Evolutionary conservation across 1,140 invertebrate genomes (phyloP).

Genomic region (Leguminivora glycinivorella): DNA sequence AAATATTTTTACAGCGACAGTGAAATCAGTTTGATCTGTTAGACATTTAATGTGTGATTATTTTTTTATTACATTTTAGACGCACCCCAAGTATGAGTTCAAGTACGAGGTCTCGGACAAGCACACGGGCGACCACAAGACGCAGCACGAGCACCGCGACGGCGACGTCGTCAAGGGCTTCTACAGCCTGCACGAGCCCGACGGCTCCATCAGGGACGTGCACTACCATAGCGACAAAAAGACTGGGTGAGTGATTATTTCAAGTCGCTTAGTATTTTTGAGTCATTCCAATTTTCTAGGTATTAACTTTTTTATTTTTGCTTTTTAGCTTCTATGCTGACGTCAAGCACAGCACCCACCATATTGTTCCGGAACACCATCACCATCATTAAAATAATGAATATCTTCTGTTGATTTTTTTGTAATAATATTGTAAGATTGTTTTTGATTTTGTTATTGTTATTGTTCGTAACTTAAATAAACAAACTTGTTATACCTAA

Average conservation of each 20-base stretch:
- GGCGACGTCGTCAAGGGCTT: slow-evolving; percentile 74
- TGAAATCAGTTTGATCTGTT: no score
- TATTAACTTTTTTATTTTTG: not conserved
- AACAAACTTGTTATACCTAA: not conserved
- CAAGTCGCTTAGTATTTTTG: not conserved
- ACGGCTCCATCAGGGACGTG: slow-evolving; percentile 45
- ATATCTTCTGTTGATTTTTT: not conserved
- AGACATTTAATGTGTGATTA: not conserved
- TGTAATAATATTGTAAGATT: not conserved
- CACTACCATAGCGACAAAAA: slow-evolving; percentile 46
- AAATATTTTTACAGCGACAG: not conserved
- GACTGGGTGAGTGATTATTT: slow-evolving; percentile 31
- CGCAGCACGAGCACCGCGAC: slow-evolving; percentile 63
- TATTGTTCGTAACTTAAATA: not conserved
- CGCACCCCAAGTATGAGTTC: slow-evolving; percentile 35
- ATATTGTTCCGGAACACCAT: slow-evolving; percentile 29
- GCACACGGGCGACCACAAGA: slow-evolving; percentile 62
- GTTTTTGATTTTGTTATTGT: not conserved
- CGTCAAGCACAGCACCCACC: slow-evolving; percentile 34
- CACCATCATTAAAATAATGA: slow-evolving; percentile 30
- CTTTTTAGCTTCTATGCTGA: slow-evolving; percentile 32
- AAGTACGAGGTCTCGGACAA: slow-evolving; percentile 47
- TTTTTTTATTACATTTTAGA: slow-evolving; percentile 48
- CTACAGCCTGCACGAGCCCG: slow-evolving; percentile 67
- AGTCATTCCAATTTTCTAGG: not conserved